Percentiles rank a stretch among this genome's conserved stretches.
These are phyloP conservation scores for Urophycis tenuis DNA, from an alignment of 2,797 vertebrate genomes.

Conservation along the genomic window DNA sequence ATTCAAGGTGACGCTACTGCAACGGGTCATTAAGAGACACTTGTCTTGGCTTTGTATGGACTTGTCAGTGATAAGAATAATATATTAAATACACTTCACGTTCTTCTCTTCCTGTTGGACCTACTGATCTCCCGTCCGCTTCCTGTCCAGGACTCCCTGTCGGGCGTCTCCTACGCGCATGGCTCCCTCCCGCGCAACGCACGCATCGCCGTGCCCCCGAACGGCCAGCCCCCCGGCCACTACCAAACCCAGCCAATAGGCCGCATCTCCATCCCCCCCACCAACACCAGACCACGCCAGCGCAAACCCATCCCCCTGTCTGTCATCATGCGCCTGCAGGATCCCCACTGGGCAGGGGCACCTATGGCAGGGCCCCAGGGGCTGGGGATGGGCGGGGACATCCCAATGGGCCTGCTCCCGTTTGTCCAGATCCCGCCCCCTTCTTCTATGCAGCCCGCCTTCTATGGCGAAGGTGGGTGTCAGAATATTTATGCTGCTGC, in stretches of 20 bases:
- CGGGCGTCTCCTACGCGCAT: slow-evolving; percentile 33
- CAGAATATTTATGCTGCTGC: neutral
- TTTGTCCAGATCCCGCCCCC: slow-evolving; percentile 39
- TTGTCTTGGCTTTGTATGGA: neutral
- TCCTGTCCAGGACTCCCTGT: slow-evolving; percentile 50
- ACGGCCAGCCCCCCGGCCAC: slow-evolving; percentile 59
- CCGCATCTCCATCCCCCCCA: slow-evolving; percentile 81
- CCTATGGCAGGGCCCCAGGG: slow-evolving; percentile 23
- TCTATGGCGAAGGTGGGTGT: slow-evolving; percentile 64
- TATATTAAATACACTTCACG: neutral
- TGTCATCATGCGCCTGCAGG: slow-evolving; percentile 87
- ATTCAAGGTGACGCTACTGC: neutral
- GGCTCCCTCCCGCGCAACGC: slow-evolving; percentile 59
- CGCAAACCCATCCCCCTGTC: slow-evolving; percentile 81
- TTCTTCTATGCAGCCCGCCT: slow-evolving; percentile 46
- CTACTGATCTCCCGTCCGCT: neutral
- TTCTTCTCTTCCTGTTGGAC: slow-evolving; percentile 13
- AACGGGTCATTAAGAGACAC: neutral
- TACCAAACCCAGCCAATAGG: slow-evolving; percentile 71
- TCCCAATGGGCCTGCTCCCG: slow-evolving; percentile 38
- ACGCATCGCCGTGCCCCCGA: slow-evolving; percentile 59
- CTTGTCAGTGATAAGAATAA: neutral
- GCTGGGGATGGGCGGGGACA: slow-evolving; percentile 31
- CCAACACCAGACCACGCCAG: slow-evolving; percentile 45
- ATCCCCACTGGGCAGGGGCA: slow-evolving; percentile 67